Conservation (phyloP, 1,140 invertebrate species). For the Eueides isabella region DNA sequence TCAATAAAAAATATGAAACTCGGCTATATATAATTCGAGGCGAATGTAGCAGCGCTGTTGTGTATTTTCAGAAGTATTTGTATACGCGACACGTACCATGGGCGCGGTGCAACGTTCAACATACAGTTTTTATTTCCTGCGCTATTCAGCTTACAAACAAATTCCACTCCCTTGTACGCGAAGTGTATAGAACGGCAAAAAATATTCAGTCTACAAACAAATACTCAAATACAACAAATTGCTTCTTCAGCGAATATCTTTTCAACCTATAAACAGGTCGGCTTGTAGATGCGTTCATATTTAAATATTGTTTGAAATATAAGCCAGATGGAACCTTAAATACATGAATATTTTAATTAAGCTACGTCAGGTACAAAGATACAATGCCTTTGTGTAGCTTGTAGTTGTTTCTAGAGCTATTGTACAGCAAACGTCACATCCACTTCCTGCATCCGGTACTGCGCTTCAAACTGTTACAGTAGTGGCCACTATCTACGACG, state of each 20-base stretch:
- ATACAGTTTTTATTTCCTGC: slow-evolving; percentile 38
- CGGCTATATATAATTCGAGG: slow-evolving; percentile 27
- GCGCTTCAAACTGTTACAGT: slow-evolving; percentile 28
- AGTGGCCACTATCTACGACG: slow-evolving; percentile 34
- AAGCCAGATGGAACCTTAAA: neutral
- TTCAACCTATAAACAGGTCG: neutral
- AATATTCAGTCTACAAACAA: slow-evolving; percentile 1
- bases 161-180: slow-evolving; percentile 13
- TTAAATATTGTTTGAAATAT: too few relatives aligned
- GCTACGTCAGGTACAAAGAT: slow-evolving; percentile 26
- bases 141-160: slow-evolving; percentile 30
- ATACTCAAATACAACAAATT: neutral
- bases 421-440: slow-evolving; percentile 35
- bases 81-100: slow-evolving; percentile 32
- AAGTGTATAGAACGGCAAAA: neutral
- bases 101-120: slow-evolving; percentile 33
- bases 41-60: slow-evolving; percentile 22
- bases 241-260: neutral
- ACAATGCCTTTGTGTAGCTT: slow-evolving; percentile 25
- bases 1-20: slow-evolving; percentile 32
- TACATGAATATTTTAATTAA: slow-evolving; percentile 33
- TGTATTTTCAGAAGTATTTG: slow-evolving; percentile 26
- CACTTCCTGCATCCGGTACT: slow-evolving; percentile 38
- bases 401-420: slow-evolving; percentile 39
- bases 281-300: neutral